These are phyloP conservation scores for Drosophila mulleri DNA, from an alignment of 2,888 invertebrate genomes.

Conservation along the genomic window DNA sequence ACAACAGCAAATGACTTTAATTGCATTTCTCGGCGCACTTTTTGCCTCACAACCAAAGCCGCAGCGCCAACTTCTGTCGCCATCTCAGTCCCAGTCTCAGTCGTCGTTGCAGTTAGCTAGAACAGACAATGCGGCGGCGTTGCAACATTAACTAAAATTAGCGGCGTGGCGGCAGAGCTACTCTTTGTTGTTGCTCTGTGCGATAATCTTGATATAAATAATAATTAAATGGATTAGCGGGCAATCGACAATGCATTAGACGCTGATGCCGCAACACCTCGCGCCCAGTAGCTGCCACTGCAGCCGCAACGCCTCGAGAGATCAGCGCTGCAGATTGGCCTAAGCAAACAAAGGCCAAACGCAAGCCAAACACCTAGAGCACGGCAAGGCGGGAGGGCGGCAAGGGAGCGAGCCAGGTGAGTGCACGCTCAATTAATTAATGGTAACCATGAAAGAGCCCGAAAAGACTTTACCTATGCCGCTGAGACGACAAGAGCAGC, in stretches of 20 bases:
- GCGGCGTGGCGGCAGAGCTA: constrained; percentile 27
- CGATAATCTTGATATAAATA: constrained; percentile 75
- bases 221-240: constrained; percentile 79
- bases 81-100: constrained; percentile 12
- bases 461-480: constrained; percentile 62
- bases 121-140: constrained; percentile 74
- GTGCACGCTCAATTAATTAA: constrained; percentile 79
- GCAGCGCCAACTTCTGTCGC: constrained; percentile 14
- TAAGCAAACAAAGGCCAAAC: constrained; percentile 71
- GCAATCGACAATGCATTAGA: constrained; percentile 70
- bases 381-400: constrained; percentile 6
- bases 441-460: constrained; percentile 76
- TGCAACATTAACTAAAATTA: constrained; percentile 59
- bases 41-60: constrained; percentile 48
- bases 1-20: constrained; percentile 83
- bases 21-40: constrained; percentile 82
- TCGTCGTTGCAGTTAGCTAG: constrained; percentile 29
- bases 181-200: constrained; percentile 48
- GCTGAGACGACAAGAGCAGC: constrained; percentile 22
- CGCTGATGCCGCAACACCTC: constrained; percentile 57
- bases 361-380: constrained; percentile 42
- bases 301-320: constrained; percentile 61
- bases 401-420: constrained; percentile 43
- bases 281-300: constrained; percentile 50
- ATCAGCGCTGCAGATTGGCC: constrained; percentile 51